Evolutionary conservation across 2,113 vertebrate species (phyloP).

Genomic region (Oreochromis spilurus): DNA sequence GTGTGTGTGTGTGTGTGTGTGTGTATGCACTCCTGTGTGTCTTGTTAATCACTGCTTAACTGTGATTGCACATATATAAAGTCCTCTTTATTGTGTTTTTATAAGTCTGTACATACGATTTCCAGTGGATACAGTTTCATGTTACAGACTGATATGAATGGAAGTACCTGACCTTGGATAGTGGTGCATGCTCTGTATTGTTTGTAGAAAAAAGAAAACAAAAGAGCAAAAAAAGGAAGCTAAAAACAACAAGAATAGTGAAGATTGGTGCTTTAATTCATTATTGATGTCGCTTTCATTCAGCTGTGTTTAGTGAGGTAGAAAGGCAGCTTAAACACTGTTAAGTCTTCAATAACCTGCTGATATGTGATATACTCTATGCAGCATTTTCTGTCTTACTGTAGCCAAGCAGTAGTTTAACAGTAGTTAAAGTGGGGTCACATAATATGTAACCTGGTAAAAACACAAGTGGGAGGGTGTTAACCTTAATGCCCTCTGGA

Average conservation of each 20-base stretch:
- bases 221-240: background rate
- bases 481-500: background rate
- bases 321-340: background rate
- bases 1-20: background rate
- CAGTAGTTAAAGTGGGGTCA: background rate
- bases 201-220: background rate
- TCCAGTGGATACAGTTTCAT: background rate
- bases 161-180: conserved; percentile 61
- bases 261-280: background rate
- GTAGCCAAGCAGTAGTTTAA: background rate
- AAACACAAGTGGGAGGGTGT: background rate
- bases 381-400: conserved; percentile 7
- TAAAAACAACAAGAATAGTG: background rate
- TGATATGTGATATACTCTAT: conserved; percentile 16
- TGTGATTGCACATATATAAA: background rate
- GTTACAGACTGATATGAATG: conserved; percentile 14
- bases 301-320: background rate
- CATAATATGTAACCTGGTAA: background rate
- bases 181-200: conserved; percentile 1
- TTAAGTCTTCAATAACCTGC: background rate
- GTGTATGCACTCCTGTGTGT: background rate
- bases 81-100: background rate
- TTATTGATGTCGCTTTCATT: background rate
- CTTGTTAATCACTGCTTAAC: background rate
- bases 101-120: background rate